Evolutionary conservation across 2,888 invertebrate genomes (phyloP), one percentile per base, ranked within the genome.

Genomic region (Colostygia pectinataria): DNA sequence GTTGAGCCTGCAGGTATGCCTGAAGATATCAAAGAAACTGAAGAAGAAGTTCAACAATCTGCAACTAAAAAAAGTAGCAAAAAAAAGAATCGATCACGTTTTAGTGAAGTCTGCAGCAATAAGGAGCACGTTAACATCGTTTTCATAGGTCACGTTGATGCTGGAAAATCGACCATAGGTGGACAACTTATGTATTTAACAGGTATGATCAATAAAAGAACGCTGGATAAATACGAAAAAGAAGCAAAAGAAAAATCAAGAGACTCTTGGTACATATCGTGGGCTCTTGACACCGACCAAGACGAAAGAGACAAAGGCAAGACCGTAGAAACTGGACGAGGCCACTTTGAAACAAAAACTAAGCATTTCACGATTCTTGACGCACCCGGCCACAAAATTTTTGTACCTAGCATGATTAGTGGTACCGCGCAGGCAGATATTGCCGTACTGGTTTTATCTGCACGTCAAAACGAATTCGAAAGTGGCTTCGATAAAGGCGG

Each of bases 321-420:
- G 89, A 99, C 99, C n/a, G 99, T 99, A 6, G 99, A 99, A 91
- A 99, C 99, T 48, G 99, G 99, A 42, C 92, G 99, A 79, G 99
- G 99, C 59, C 99, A 95, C 84, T 99, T 99, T 89, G 99, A 99
- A 92, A 99, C 99, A 68, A 98, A 99, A 63, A 96, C 95, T 87
- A 99, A 99, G 91, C 99, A 99, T 92, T 99, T 99, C 83, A 99
- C 99, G 52, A 98, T 99, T 69, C 92, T 99, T 65, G 99, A 99
- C 88, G 99, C 99, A 29, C 99, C 99, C 1, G 99, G 99, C 47
- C 99, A 99, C 91, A 98, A 98, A 89, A 98, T 98, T 88, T 99
- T 99, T 82, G 99, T 99, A 61, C 99, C 99, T 18, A 99, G 99
- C 83, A 99, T 99, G 99, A 99, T 99, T 74, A 87, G 88, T 34